phyloP scores from a whole-genome alignment of 1,140 invertebrate genomes.

The Brachionus angularis region DNA sequence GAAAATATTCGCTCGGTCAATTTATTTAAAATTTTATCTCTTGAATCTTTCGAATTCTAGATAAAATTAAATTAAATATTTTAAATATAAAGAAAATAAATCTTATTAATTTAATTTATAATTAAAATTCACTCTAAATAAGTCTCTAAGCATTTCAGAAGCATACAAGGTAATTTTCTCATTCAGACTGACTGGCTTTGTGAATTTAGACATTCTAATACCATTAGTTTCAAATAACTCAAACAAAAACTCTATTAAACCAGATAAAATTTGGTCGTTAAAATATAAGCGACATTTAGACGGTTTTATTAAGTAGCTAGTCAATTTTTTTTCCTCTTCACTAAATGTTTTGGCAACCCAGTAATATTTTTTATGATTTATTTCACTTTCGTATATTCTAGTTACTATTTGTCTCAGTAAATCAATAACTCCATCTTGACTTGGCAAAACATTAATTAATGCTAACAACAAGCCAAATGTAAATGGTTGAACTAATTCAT shows the following conservation, averaged over 20 bases:
- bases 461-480: constrained; percentile 22
- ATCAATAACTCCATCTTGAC: constrained; percentile 26
- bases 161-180: constrained; percentile 8
- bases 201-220: not conserved
- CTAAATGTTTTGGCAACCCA: constrained; percentile 36
- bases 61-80: no score
- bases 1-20: constrained; percentile 34
- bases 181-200: not conserved
- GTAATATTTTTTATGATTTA: constrained; percentile 31
- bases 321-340: constrained; percentile 36
- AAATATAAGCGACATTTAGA: constrained; percentile 38
- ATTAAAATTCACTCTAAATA: no score
- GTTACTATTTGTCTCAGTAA: constrained; percentile 5
- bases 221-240: constrained; percentile 30
- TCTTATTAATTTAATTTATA: no score
- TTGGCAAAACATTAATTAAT: constrained; percentile 13
- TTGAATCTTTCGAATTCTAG: not conserved
- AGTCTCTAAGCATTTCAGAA: constrained; percentile 25
- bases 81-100: no score
- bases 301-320: not conserved
- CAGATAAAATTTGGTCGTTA: constrained; percentile 1
- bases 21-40: constrained; percentile 17
- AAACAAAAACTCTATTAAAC: constrained; percentile 26
- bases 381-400: constrained; percentile 38
- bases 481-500: constrained; percentile 30